phyloP scores from a whole-genome alignment of 2,888 invertebrate genomes.

The Chaetogeoica ovagalla region DNA sequence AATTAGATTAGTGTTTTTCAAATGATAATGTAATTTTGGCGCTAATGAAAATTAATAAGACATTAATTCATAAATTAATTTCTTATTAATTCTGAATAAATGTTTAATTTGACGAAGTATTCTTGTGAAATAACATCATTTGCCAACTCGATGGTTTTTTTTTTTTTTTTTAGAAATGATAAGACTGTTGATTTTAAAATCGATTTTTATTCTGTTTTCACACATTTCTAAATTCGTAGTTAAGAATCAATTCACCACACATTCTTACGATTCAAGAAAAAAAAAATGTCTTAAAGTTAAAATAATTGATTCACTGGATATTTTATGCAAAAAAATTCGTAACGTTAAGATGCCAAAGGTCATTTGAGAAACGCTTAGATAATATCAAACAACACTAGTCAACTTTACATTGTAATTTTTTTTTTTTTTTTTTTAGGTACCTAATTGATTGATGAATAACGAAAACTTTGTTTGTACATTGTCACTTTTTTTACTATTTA shows the following conservation, averaged over 20 bases:
- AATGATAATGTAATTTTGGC: slow-evolving; percentile 33
- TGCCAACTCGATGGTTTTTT: not conserved
- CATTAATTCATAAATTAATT: slow-evolving; percentile 1
- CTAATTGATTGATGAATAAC: slow-evolving; percentile 30
- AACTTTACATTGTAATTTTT: slow-evolving; percentile 34
- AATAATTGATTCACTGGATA: slow-evolving; percentile 3
- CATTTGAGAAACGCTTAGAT: slow-evolving; percentile 43
- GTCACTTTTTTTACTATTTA: slow-evolving; percentile 51
- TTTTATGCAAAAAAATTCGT: not conserved
- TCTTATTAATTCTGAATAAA: not conserved
- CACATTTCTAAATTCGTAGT: not conserved
- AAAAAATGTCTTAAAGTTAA: not conserved
- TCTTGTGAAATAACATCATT: slow-evolving; percentile 3
- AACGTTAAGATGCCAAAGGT: slow-evolving; percentile 2
- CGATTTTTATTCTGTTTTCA: not conserved
- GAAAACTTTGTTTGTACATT: slow-evolving; percentile 47
- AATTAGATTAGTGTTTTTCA: slow-evolving; percentile 42
- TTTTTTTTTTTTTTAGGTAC: slow-evolving; percentile 26
- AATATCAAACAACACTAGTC: slow-evolving; percentile 32
- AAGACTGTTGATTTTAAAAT: slow-evolving; percentile 39
- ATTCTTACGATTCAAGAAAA: not conserved
- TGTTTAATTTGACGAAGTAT: slow-evolving; percentile 13
- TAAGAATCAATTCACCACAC: not conserved
- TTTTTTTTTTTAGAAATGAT: slow-evolving; percentile 14
- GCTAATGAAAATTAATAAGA: slow-evolving; percentile 3